Conservation (phyloP, 2,797 vertebrate species). For the Pseudochromis fuscus region DNA sequence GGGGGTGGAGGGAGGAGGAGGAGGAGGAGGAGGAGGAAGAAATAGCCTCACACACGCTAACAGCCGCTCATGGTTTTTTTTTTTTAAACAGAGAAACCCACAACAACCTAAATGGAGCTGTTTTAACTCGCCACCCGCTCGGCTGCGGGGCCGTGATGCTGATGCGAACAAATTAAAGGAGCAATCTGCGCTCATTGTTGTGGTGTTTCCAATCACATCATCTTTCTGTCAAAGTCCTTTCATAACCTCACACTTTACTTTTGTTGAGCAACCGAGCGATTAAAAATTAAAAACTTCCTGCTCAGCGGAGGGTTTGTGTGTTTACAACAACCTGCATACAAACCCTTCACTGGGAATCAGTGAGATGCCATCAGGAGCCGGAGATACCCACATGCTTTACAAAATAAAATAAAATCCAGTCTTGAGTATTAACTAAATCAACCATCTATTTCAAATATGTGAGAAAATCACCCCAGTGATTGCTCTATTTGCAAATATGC, state of each 20-base stretch:
- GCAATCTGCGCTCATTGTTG: not conserved
- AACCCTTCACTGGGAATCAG: not conserved
- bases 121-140: conserved; percentile 2
- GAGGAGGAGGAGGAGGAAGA: conserved; percentile 13
- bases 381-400: not conserved
- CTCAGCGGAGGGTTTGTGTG: not conserved
- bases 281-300: not conserved
- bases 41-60: conserved; percentile 18
- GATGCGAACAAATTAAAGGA: conserved; percentile 40
- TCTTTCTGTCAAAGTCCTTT: not conserved
- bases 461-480: conserved; percentile 2
- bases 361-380: not conserved
- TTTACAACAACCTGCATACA: not conserved
- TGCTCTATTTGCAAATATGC: conserved; percentile 16
- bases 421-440: not conserved
- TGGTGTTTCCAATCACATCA: not conserved
- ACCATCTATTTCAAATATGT: conserved; percentile 15
- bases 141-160: conserved; percentile 22
- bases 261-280: not conserved
- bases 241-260: not conserved
- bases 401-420: too few relatives aligned
- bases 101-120: conserved; percentile 28
- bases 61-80: conserved; percentile 52
- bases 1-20: conserved; percentile 10
- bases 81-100: conserved; percentile 14